phyloP scores from a whole-genome alignment of 1,140 invertebrate species.

The Sitophilus oryzae region DNA sequence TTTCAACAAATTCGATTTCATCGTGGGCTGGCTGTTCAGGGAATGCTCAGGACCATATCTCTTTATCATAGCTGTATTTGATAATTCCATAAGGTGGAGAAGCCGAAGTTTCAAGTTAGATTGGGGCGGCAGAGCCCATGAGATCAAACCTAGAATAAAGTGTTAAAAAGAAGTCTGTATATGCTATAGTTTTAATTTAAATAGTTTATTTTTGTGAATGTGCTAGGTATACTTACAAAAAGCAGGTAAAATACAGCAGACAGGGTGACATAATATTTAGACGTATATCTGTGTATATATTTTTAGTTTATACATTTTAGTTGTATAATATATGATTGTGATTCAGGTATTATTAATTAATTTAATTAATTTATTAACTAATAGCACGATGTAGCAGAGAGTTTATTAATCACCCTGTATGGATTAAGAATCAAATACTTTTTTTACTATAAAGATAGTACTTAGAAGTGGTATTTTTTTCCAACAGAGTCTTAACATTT shows the following conservation, averaged over 20 bases:
- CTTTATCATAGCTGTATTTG: slow-evolving; percentile 75
- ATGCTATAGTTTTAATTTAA: neutral
- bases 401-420: no score
- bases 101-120: slow-evolving; percentile 80
- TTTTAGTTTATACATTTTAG: no score
- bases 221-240: no score
- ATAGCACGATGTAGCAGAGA: no score
- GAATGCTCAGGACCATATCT: slow-evolving; percentile 86
- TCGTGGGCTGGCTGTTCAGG: slow-evolving; percentile 92
- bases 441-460: neutral
- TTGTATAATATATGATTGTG: no score
- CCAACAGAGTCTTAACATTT: neutral
- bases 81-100: slow-evolving; percentile 87
- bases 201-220: neutral
- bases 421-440: no score
- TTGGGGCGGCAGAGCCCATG: slow-evolving; percentile 89
- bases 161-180: slow-evolving; percentile 28
- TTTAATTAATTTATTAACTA: no score
- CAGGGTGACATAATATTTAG: no score
- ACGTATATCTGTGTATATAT: no score
- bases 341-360: no score
- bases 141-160: slow-evolving; percentile 59
- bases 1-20: slow-evolving; percentile 94
- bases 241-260: no score
- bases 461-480: neutral